Evolutionary conservation across 2,888 invertebrate genomes (phyloP).

Genomic region (Eupithecia abbreviata): DNA sequence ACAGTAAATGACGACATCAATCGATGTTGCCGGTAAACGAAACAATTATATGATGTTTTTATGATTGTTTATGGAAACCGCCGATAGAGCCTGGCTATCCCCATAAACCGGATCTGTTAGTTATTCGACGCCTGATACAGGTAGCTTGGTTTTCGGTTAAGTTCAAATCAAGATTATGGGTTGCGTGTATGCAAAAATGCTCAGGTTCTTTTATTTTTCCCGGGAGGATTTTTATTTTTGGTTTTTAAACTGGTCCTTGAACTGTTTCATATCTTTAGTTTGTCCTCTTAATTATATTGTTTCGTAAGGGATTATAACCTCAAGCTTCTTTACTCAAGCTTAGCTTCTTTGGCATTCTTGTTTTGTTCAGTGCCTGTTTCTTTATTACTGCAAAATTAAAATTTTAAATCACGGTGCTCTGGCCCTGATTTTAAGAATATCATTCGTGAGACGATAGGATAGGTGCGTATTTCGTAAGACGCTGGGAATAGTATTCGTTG

Average conservation of each 20-base stretch:
- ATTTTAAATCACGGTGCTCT: neutral
- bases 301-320: neutral
- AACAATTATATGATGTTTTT: constrained; percentile 14
- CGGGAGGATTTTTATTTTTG: neutral
- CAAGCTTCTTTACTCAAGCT: neutral
- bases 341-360: neutral
- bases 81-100: constrained; percentile 61
- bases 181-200: neutral
- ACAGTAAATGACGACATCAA: constrained; percentile 61
- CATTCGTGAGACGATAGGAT: too few species aligned
- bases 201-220: constrained; percentile 47
- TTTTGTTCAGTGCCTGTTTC: neutral
- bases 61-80: constrained; percentile 9
- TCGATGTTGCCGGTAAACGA: constrained; percentile 33
- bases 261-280: neutral
- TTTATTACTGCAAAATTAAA: neutral
- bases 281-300: neutral
- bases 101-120: constrained; percentile 68
- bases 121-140: neutral
- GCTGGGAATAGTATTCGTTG: too few species aligned
- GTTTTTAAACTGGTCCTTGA: constrained; percentile 9
- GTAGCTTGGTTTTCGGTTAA: neutral
- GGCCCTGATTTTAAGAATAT: neutral
- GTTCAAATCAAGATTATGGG: neutral
- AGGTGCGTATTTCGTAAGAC: too few species aligned